Conservation (phyloP, 1,140 invertebrate species). For the Calliphora vicina region DNA sequence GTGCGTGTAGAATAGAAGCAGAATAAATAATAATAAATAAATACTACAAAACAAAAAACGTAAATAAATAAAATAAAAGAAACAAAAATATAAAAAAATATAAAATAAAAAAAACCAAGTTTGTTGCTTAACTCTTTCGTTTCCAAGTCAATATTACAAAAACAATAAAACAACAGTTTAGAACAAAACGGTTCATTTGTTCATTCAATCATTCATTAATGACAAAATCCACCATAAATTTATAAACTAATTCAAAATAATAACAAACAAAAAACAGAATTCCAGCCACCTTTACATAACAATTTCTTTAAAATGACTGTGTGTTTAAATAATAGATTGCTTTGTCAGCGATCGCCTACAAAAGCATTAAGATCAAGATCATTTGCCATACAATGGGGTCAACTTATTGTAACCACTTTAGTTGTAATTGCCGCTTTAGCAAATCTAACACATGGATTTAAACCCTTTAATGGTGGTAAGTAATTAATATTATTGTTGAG, state of each 20-base stretch:
- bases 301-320: background rate
- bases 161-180: background rate
- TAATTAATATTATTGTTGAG: no score
- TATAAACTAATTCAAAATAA: background rate
- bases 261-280: background rate
- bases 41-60: background rate
- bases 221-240: background rate
- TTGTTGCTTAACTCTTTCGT: constrained; percentile 29
- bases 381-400: background rate
- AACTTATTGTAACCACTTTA: constrained; percentile 1
- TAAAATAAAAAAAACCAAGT: background rate
- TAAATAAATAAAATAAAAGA: background rate
- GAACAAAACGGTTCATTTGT: background rate
- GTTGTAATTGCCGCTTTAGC: constrained; percentile 9
- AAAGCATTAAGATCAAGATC: background rate
- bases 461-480: background rate
- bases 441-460: constrained; percentile 19
- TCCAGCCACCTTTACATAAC: background rate
- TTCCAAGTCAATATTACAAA: background rate
- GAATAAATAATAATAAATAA: background rate
- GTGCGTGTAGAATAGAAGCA: background rate
- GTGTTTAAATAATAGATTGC: background rate
- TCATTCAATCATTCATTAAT: background rate
- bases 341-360: background rate
- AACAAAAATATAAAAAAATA: background rate